These are phyloP conservation scores for Ips nitidus DNA, from an alignment of 1,140 invertebrate species.

Conservation along the genomic window DNA sequence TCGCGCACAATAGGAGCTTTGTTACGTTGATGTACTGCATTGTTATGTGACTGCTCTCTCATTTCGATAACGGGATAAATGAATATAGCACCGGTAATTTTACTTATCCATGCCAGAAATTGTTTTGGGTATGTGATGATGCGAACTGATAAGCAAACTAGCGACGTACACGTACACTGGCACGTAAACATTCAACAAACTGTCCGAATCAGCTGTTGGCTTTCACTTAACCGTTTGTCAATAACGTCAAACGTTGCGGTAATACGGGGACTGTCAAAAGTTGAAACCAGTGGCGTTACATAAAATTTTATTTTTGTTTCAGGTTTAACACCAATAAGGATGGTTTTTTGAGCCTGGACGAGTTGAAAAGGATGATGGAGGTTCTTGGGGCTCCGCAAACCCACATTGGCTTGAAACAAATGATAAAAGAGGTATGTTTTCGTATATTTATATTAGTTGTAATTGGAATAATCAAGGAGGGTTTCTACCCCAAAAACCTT, in stretches of 20 bases:
- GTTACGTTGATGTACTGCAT: constrained; percentile 28
- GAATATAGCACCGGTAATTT: constrained; percentile 13
- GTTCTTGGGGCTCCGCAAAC: constrained; percentile 92
- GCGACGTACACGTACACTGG: constrained; percentile 35
- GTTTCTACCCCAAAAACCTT: not conserved
- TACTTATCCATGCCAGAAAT: constrained; percentile 14
- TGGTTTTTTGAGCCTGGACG: constrained; percentile 82
- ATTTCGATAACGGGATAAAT: constrained; percentile 20
- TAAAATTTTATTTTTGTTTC: constrained; percentile 47
- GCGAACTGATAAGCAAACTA: not conserved
- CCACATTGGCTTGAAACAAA: constrained; percentile 87
- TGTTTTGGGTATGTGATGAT: too few relatives aligned
- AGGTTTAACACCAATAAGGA: constrained; percentile 89
- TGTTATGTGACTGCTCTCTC: constrained; percentile 6
- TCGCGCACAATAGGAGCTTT: constrained; percentile 30
- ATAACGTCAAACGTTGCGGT: too few relatives aligned
- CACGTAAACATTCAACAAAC: not conserved
- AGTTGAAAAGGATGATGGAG: constrained; percentile 96
- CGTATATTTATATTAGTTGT: too few relatives aligned
- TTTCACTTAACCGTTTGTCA: too few relatives aligned
- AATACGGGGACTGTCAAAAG: too few relatives aligned
- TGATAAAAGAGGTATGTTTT: constrained; percentile 77
- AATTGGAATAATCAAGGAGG: too few relatives aligned
- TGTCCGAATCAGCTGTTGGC: too few relatives aligned
- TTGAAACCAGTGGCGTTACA: too few relatives aligned